Percentiles rank a stretch among this genome's conserved stretches.
Conservation (phyloP, 2,888 invertebrate species). For the Cremastinae sp. region DNA sequence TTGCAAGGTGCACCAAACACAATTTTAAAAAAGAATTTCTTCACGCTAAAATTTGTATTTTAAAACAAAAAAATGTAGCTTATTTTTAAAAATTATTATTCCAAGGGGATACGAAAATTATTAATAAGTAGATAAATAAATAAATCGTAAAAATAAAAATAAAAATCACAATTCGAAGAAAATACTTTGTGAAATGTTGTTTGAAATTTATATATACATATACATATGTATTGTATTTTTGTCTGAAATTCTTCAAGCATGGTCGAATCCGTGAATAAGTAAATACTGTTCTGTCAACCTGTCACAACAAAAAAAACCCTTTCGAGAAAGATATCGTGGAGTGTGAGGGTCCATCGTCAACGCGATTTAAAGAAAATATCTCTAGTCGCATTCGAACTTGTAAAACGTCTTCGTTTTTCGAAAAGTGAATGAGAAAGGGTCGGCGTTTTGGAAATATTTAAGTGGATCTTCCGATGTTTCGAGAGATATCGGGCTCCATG, state of each 20-base stretch:
- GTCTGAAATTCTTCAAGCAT: not conserved
- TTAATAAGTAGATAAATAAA: too few species aligned
- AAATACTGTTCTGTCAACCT: constrained; percentile 11
- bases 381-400: constrained; percentile 20
- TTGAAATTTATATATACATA: too few species aligned
- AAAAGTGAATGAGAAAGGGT: constrained; percentile 41
- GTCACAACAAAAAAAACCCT: constrained; percentile 42
- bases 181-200: too few species aligned
- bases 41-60: too few species aligned
- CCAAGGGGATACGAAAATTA: too few species aligned
- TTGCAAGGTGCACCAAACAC: constrained; percentile 52
- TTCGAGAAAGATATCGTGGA: constrained; percentile 40
- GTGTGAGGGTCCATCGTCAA: constrained; percentile 12
- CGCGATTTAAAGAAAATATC: constrained; percentile 18
- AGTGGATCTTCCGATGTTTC: constrained; percentile 75
- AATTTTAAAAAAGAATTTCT: too few species aligned
- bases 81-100: too few species aligned
- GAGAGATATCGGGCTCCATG: constrained; percentile 68
- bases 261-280: constrained; percentile 17
- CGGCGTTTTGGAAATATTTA: constrained; percentile 75
- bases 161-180: too few species aligned
- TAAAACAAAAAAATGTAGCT: too few species aligned
- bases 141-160: not conserved
- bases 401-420: not conserved
- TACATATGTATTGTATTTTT: too few species aligned